Percentiles rank a stretch among this genome's conserved stretches.
Evolutionary conservation across 1,140 invertebrate species (phyloP).

Genomic region (Andrena cerasifolii): DNA sequence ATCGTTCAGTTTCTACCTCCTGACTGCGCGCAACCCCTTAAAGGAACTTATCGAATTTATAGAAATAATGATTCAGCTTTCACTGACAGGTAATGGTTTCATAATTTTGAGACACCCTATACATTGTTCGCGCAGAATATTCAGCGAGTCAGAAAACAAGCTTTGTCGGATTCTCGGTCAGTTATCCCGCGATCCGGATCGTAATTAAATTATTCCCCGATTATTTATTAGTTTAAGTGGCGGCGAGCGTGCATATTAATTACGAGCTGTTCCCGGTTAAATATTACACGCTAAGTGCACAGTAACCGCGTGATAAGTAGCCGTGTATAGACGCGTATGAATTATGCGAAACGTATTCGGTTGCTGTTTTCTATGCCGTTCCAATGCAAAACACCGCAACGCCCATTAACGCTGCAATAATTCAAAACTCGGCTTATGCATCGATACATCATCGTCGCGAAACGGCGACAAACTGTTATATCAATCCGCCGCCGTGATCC

Average conservation of each 20-base stretch:
- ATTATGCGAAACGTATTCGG: conserved; percentile 29
- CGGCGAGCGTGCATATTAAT: conserved; percentile 15
- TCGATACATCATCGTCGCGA: conserved; percentile 20
- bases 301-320: conserved; percentile 31
- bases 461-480: not conserved
- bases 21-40: too few species aligned
- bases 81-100: too few species aligned
- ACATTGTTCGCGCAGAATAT: not conserved
- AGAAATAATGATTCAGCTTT: too few species aligned
- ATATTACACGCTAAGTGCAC: conserved; percentile 33
- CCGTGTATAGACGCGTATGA: conserved; percentile 9
- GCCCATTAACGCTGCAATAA: conserved; percentile 13
- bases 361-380: conserved; percentile 24
- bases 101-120: not conserved
- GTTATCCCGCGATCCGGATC: not conserved
- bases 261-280: conserved; percentile 4
- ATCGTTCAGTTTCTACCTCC: too few species aligned
- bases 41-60: too few species aligned
- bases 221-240: conserved; percentile 29
- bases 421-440: conserved; percentile 1
- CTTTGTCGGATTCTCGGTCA: conserved; percentile 4
- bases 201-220: conserved; percentile 31
- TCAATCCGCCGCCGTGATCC: not conserved
- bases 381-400: conserved; percentile 1
- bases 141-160: not conserved